Percentiles rank a stretch among this genome's conserved stretches.
These are phyloP conservation scores for Tipula unca DNA, from an alignment of 2,888 invertebrate genomes.

Conservation along the genomic window DNA sequence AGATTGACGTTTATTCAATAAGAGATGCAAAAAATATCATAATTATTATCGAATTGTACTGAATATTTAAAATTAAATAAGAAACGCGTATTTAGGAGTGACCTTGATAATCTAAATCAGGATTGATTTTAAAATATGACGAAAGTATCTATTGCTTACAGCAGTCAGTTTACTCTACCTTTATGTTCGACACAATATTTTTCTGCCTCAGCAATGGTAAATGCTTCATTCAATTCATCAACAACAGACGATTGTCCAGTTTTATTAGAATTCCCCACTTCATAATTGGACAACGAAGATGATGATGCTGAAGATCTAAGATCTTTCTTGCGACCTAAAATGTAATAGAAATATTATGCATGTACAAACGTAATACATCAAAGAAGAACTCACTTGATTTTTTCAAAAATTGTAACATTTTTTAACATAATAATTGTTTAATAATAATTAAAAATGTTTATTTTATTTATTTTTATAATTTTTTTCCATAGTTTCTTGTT, in stretches of 20 bases:
- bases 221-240: not conserved
- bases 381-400: slow-evolving; percentile 23
- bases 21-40: too few relatives aligned
- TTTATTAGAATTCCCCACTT: slow-evolving; percentile 21
- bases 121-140: not conserved
- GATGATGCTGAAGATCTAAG: slow-evolving; percentile 15
- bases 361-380: not conserved
- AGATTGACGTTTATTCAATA: too few relatives aligned
- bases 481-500: not conserved
- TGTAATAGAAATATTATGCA: not conserved
- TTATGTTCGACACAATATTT: not conserved
- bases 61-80: too few relatives aligned
- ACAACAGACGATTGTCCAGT: not conserved
- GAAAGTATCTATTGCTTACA: too few relatives aligned
- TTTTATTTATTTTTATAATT: not conserved
- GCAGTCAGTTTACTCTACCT: not conserved
- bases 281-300: slow-evolving; percentile 20
- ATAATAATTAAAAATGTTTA: not conserved
- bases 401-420: slow-evolving; percentile 25
- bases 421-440: not conserved
- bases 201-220: not conserved
- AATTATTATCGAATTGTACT: too few relatives aligned
- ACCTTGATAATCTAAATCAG: not conserved
- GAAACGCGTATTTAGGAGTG: not conserved
- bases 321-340: slow-evolving; percentile 22